Evolutionary conservation across 2,888 invertebrate genomes (phyloP), one percentile per base, ranked within the genome.

Genomic region (Eupeodes luniger): DNA sequence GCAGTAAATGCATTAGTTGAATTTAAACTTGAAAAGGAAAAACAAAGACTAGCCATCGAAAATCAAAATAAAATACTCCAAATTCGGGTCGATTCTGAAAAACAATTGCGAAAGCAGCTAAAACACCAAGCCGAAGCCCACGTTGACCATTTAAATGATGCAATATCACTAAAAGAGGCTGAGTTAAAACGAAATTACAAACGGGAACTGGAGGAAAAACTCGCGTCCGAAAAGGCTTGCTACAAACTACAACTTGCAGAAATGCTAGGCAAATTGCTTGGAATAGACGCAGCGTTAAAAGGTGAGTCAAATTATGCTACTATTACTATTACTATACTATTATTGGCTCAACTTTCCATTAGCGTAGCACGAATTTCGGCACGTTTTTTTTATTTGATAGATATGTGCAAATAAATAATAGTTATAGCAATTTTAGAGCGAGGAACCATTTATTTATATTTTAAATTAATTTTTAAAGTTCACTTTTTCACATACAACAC

Each of bases 71-170:
- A 93, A 90, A 94, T 96, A 85, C 93, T 97, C 79, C 94, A 95
- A 91, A 94, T 96, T 57, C 95, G 95, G 90, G 94, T 95, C 0
- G 95, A 96, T 64, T 95, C 96, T 40, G 96, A 98, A 91, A 94
- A 95, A 67, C 96, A 96, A 85, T 93, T 98, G 80, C 96, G 97
- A 62, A 95, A 95, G 14, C 96, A 98, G 91, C 93, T 99, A 83
- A 97, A 97, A 92, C 95, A 97, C 74, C 98, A 98, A 91, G 95
- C 96, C 2, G 97, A 98, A 91, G 96, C 98, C 0, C 98, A 98
- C 93, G 95, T 96, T 69, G 98, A 98, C 92, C 96, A 97, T 90
- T 92, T 97, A 84, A 95, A 95, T 61, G 97, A 97, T 91, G 96
- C 96, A 1, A 94, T 99, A 14, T 93, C 94, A 5, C 94, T 93